Conservation (phyloP, 2,797 vertebrate genomes). For the Morelia viridis region DNA sequence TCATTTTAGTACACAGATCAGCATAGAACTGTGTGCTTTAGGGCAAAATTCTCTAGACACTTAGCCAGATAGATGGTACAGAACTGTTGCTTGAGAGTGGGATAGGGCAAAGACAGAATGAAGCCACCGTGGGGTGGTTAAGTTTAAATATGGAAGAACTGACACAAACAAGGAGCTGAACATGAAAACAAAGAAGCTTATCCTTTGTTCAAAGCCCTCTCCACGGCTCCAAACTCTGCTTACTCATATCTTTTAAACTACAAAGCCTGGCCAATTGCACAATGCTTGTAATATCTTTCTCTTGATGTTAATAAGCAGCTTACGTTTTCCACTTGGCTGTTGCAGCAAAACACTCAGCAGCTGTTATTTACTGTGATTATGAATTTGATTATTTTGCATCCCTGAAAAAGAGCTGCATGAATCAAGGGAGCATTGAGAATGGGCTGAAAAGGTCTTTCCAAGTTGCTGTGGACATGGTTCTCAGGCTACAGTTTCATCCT, state of each 20-base stretch:
- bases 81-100: background rate
- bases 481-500: background rate
- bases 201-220: conserved; percentile 49
- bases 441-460: background rate
- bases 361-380: conserved; percentile 56
- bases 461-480: background rate
- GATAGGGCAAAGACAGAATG: background rate
- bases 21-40: background rate
- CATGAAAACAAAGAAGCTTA: background rate
- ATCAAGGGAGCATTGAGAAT: background rate
- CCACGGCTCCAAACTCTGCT: conserved; percentile 44
- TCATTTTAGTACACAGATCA: background rate
- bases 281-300: background rate
- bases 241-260: conserved; percentile 68
- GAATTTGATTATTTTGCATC: conserved; percentile 51
- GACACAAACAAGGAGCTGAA: background rate
- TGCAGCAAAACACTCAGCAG: conserved; percentile 34
- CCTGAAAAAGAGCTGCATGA: conserved; percentile 18
- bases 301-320: conserved; percentile 37
- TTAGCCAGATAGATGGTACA: background rate
- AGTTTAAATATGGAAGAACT: background rate
- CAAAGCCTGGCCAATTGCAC: conserved; percentile 62
- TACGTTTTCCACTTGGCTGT: conserved; percentile 45
- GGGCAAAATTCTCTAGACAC: background rate
- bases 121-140: background rate